Evolutionary conservation across 2,888 invertebrate genomes (phyloP).

Genomic region (Morinoia aosen): DNA sequence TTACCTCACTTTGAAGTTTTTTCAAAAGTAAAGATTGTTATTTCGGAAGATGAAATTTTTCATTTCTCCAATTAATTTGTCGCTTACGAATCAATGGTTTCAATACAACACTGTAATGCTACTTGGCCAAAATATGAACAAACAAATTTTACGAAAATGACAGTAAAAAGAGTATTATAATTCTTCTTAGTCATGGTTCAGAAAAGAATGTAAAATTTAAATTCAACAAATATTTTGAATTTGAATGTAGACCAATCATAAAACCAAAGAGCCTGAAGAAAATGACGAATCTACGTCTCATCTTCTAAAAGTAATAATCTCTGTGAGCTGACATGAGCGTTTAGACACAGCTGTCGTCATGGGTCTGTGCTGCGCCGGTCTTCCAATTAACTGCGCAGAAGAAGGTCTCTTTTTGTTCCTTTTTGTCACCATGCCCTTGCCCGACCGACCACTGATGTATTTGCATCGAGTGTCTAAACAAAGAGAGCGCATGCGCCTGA

Average conservation of each 20-base stretch:
- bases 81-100: no score
- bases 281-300: background rate
- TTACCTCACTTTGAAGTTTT: no score
- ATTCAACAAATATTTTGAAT: background rate
- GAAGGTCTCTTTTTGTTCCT: background rate
- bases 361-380: background rate
- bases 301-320: background rate
- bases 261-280: background rate
- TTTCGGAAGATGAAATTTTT: no score
- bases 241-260: background rate
- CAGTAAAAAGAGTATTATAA: no score
- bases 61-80: no score
- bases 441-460: background rate
- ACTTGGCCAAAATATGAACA: no score
- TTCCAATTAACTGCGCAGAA: background rate
- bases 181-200: no score
- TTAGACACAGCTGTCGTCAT: background rate
- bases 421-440: background rate
- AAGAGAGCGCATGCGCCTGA: background rate
- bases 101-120: no score
- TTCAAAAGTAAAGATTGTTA: no score
- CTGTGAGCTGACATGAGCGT: background rate
- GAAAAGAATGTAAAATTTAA: no score
- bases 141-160: no score
- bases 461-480: constrained; percentile 13